Percentiles rank a stretch among this genome's conserved stretches.
Evolutionary conservation across 2,113 vertebrate genomes (phyloP).

Genomic region (Clarias batrachus): DNA sequence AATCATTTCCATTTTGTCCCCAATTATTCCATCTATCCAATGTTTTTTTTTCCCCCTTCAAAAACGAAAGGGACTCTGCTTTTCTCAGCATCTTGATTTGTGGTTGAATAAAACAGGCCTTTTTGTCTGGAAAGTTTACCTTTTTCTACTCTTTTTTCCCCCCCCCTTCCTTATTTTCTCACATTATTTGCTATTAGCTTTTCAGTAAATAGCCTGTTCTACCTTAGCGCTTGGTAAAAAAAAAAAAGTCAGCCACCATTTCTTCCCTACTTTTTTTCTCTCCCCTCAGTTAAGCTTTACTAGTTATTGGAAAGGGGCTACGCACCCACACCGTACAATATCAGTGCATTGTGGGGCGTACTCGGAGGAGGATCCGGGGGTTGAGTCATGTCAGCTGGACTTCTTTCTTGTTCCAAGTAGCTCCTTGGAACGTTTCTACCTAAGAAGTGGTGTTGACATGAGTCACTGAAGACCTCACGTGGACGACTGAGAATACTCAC

Average conservation of each 20-base stretch:
- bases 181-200: not conserved
- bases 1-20: not conserved
- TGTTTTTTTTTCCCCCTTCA: not conserved
- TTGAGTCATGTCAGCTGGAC: too few species aligned
- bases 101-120: not conserved
- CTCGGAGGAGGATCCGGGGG: not conserved
- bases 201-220: not conserved
- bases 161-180: too few species aligned
- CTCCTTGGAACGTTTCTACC: too few species aligned
- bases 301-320: not conserved
- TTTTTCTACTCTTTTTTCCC: not conserved
- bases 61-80: not conserved
- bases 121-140: not conserved
- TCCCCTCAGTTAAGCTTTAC: not conserved
- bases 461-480: too few species aligned
- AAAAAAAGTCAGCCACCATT: not conserved
- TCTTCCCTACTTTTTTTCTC: not conserved
- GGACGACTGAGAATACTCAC: too few species aligned
- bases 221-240: not conserved
- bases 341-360: not conserved
- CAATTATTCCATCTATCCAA: not conserved
- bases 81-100: not conserved
- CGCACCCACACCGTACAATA: not conserved
- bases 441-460: too few species aligned
- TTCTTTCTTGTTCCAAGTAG: too few species aligned